Conservation (phyloP, 2,797 vertebrate genomes). For the Phrynocephalus vlangalii region DNA sequence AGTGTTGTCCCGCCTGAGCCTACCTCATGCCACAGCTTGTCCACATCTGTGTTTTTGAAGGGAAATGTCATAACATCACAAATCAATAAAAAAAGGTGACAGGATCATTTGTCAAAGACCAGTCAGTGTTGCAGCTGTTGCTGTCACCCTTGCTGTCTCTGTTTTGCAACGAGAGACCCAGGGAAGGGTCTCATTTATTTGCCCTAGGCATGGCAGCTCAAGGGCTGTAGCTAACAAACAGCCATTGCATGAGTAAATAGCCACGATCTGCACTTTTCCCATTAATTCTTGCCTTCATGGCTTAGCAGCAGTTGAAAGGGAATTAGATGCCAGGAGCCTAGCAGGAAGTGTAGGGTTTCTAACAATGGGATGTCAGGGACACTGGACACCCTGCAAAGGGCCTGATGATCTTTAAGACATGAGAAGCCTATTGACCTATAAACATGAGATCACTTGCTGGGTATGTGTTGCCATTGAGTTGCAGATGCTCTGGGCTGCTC, state of each 20-base stretch:
- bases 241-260: neutral
- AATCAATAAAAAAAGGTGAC: constrained; percentile 84
- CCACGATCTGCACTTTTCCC: neutral
- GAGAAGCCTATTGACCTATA: constrained; percentile 75
- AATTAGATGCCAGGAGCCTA: constrained; percentile 27
- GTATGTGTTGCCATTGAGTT: constrained; percentile 67
- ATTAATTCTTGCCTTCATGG: neutral
- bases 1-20: constrained; percentile 67
- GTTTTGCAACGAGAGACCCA: constrained; percentile 55
- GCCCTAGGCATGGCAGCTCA: constrained; percentile 31
- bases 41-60: constrained; percentile 84
- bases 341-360: constrained; percentile 55
- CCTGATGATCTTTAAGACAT: constrained; percentile 43
- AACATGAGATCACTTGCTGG: constrained; percentile 51
- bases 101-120: constrained; percentile 83
- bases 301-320: constrained; percentile 42
- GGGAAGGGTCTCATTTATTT: constrained; percentile 21
- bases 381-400: constrained; percentile 50
- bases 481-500: constrained; percentile 76
- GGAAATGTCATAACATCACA: constrained; percentile 85
- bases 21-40: constrained; percentile 66
- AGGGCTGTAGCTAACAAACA: constrained; percentile 12
- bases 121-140: constrained; percentile 80
- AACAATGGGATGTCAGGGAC: constrained; percentile 54
- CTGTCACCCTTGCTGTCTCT: constrained; percentile 52